Conservation (phyloP, 2,113 vertebrate genomes). For the Tretioscincus oriximinensis region DNA sequence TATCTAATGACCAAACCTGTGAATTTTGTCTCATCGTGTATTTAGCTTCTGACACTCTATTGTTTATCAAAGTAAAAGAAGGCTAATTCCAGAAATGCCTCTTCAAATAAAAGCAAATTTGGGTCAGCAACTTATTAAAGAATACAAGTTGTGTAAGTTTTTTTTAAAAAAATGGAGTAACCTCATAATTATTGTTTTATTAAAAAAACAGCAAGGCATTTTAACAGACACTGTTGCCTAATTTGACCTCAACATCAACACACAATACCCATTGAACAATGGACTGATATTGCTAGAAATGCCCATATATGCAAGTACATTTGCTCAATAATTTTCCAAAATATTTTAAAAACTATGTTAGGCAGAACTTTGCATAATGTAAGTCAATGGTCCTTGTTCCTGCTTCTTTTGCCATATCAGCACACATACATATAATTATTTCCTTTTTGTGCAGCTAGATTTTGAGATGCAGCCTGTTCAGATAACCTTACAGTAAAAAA, state of each 20-base stretch:
- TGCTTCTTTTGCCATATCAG: background rate
- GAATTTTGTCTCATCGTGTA: background rate
- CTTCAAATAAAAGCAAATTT: background rate
- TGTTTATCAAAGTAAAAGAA: background rate
- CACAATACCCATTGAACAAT: background rate
- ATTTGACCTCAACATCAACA: background rate
- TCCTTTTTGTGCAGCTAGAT: background rate
- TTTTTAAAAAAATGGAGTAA: background rate
- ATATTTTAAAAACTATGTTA: background rate
- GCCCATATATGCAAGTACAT: fast-evolving
- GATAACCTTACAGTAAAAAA: background rate
- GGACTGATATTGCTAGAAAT: background rate
- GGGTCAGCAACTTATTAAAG: background rate
- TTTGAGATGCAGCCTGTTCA: background rate
- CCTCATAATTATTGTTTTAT: too few species aligned
- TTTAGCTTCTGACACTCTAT: background rate
- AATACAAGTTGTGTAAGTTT: background rate
- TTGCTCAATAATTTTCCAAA: background rate
- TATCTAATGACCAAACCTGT: background rate
- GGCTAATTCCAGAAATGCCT: background rate
- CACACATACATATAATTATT: background rate
- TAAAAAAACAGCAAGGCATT: too few species aligned
- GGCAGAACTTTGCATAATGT: background rate
- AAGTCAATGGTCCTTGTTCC: background rate
- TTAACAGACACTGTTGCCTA: background rate